Evolutionary conservation across 35 echinoderm and acorn worm genomes (phyloP).

Genomic region (Ophiothrix spiculata): DNA sequence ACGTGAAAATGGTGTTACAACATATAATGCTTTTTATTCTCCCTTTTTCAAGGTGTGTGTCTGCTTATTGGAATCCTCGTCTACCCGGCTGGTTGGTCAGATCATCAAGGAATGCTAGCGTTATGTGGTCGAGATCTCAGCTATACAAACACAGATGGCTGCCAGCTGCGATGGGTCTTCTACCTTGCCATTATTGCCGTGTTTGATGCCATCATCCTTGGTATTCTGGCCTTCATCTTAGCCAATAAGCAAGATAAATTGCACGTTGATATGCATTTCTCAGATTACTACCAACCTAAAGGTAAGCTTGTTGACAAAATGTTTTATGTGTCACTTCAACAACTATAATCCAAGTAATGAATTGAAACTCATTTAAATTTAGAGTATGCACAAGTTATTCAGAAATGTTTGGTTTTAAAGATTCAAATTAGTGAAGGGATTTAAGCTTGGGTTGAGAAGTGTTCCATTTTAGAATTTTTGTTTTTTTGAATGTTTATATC

Average conservation of each 20-base stretch:
- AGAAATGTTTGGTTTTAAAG: too few relatives aligned
- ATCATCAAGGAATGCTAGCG: not conserved
- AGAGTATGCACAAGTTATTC: not conserved
- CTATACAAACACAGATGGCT: slow-evolving; percentile 38
- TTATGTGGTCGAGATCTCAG: slow-evolving; percentile 32
- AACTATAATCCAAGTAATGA: not conserved
- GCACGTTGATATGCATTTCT: slow-evolving; percentile 67
- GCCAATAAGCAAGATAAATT: slow-evolving; percentile 93
- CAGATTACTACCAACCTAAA: slow-evolving; percentile 66
- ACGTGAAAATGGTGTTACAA: too few relatives aligned
- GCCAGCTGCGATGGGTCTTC: slow-evolving; percentile 83
- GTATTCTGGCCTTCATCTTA: slow-evolving; percentile 80
- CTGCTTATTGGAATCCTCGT: slow-evolving; percentile 68
- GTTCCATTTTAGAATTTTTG: not conserved
- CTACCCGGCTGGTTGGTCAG: slow-evolving; percentile 62
- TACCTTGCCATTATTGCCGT: slow-evolving; percentile 89
- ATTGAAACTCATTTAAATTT: not conserved
- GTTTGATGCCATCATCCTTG: slow-evolving; percentile 83
- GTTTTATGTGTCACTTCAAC: not conserved
- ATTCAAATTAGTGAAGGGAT: too few relatives aligned
- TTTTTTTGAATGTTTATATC: not conserved
- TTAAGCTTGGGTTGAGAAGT: too few relatives aligned
- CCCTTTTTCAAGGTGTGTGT: slow-evolving; percentile 51
- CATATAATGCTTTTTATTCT: too few relatives aligned
- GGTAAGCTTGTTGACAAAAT: not conserved